A percentile compares a stretch with the other conserved stretches of the same genome.
phyloP scores from a whole-genome alignment of 1,140 invertebrate species.

The Mizuhopecten yessoensis region DNA sequence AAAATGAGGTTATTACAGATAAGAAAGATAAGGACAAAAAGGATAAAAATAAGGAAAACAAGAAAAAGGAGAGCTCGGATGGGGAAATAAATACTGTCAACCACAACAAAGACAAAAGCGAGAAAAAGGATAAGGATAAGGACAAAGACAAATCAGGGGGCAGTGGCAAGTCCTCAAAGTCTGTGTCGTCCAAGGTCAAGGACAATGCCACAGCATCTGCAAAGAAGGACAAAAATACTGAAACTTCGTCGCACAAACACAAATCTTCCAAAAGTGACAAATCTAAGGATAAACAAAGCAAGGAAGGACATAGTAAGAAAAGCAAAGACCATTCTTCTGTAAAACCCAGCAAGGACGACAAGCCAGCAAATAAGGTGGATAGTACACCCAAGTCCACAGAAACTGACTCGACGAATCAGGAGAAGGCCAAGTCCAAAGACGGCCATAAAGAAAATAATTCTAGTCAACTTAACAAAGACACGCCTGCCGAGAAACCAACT shows the following conservation, averaged over 20 bases:
- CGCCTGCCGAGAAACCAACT: neutral
- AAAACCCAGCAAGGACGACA: slow-evolving; percentile 15
- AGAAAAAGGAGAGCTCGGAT: slow-evolving; percentile 67
- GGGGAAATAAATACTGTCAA: slow-evolving; percentile 62
- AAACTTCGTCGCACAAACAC: slow-evolving; percentile 59
- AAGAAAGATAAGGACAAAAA: slow-evolving; percentile 66
- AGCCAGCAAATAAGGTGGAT: neutral
- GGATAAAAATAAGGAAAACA: slow-evolving; percentile 61
- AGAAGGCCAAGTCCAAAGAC: neutral
- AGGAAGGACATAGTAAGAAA: neutral
- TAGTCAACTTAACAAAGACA: neutral
- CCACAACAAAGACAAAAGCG: slow-evolving; percentile 65
- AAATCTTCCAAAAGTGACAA: slow-evolving; percentile 44
- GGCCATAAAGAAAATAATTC: neutral
- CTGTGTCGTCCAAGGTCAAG: slow-evolving; percentile 36
- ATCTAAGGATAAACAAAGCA: slow-evolving; percentile 16
- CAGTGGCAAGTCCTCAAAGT: slow-evolving; percentile 47
- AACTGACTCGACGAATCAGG: neutral
- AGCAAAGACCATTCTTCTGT: slow-evolving; percentile 13
- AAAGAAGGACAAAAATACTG: slow-evolving; percentile 58
- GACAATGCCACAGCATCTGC: slow-evolving; percentile 38
- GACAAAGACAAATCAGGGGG: slow-evolving; percentile 60
- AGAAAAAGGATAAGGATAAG: slow-evolving; percentile 67
- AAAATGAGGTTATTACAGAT: slow-evolving; percentile 52
- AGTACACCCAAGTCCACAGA: neutral